Evolutionary conservation across 2,888 invertebrate genomes (phyloP).

Genomic region (Sphecodes monilicornis): DNA sequence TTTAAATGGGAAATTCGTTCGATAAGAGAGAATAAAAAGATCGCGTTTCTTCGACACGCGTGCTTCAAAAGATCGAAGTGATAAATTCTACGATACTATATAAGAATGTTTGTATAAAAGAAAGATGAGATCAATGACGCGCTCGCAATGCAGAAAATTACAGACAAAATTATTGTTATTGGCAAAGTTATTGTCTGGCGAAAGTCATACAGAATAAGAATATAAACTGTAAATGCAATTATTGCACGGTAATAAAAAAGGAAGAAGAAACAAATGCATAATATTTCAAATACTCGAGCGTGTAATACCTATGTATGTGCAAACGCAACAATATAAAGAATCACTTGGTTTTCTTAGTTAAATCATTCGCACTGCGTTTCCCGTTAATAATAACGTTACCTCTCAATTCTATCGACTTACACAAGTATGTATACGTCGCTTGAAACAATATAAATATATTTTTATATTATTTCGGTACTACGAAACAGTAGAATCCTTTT

Average conservation of each 20-base stretch:
- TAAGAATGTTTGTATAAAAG: conserved; percentile 18
- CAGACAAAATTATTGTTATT: background rate
- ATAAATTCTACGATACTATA: conserved; percentile 17
- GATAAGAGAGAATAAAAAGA: conserved; percentile 20
- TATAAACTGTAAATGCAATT: conserved; percentile 12
- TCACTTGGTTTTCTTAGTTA: conserved; percentile 9
- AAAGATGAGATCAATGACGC: conserved; percentile 37
- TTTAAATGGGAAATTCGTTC: background rate
- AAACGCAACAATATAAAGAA: conserved; percentile 41
- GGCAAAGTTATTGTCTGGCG: conserved; percentile 59
- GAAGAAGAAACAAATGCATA: background rate
- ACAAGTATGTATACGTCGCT: conserved; percentile 47
- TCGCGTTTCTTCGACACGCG: background rate
- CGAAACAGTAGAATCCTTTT: conserved; percentile 54
- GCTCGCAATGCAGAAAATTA: conserved; percentile 23
- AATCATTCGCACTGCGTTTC: conserved; percentile 47
- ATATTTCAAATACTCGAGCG: background rate
- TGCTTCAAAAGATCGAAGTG: conserved; percentile 56
- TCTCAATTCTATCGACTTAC: conserved; percentile 47
- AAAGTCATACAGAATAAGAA: conserved; percentile 29
- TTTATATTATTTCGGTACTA: conserved; percentile 64
- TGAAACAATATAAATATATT: conserved; percentile 65
- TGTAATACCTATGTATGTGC: conserved; percentile 22
- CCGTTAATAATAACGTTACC: conserved; percentile 45
- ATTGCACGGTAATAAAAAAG: conserved; percentile 16